Evolutionary conservation across 2,888 invertebrate genomes (phyloP), one percentile per base, ranked within the genome.

Genomic region (Platycnemis pennipes): DNA sequence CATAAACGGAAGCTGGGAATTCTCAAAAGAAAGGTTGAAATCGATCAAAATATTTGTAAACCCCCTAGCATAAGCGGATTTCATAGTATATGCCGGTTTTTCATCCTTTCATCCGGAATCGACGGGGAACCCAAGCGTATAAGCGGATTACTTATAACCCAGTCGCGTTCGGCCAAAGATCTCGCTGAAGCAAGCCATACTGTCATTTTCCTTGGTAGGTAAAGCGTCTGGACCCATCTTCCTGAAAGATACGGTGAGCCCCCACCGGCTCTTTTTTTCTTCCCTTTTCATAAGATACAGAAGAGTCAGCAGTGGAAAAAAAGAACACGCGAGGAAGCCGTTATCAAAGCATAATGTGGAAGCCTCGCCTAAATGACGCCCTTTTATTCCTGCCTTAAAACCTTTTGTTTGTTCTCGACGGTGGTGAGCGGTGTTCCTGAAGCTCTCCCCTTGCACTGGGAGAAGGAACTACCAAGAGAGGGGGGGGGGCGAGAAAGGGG

Each of bases 271-370:
- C 49, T 49, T 7, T 49, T 7, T 16, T 11, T 16, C 49, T 7
- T 63, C 26, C 22, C 22, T 37, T 77, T 37, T 37, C 13, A 13
- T 13, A 31, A 77, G 77, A 77, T 26, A 77, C 31, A 2, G 77
- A 77, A 77, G 63, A 26, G 37, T 37, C 13, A 77, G 77, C 26
- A 37, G 37, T 2, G n/a, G 26, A 22, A 63, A 63, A 63, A 63
- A 63, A 77, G 37, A 77, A 37, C 77, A 2, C 31, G 37, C 0
- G 77, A 13, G 11, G 37, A 77, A 77, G 77, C 37, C 77, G 77
- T 77, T 77, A 37, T 77, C 77, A 77, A 77, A 77, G 77, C 77
- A 77, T 77, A 77, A 37, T 13, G 77, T 16, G 37, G 37, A 77
- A 37, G 37, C 77, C 31, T 77, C 31, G 31, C 77, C 63, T 63